Base-by-base conservation (phyloP, 1,140 invertebrate species). In the Pararge aegeria region DNA sequence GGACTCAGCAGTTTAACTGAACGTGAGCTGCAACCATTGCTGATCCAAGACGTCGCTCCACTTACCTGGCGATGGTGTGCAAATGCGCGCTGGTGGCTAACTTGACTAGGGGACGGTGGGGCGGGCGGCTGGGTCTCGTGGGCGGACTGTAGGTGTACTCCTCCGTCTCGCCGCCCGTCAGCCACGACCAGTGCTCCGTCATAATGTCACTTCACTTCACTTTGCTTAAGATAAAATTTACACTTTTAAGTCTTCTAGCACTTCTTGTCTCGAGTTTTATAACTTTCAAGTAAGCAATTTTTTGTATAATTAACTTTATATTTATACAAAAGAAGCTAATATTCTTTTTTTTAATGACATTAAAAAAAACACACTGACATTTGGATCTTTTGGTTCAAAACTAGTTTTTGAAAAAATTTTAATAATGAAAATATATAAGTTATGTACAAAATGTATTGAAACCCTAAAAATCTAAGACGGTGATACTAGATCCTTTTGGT, bases 121-220 rank as follows among this genome's bases (percentile, higher is more conserved):
- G 85, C 6, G 83, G 82, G 1, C 80, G 63, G 53, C 79, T 76
- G 20, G 86, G 83, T n/a, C 83, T 48, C 15, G 78, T 75, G 30
- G 86, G 83, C 21, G 83, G 83, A 50, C 83, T 86, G 75, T 86
- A 87, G 1, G 81, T 86, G 70, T 89, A 89, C 77, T 87, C 86
- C n/a, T 63, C 69, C 37, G 77, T 66, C 44, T 76, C 78, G 19
- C 67, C 62, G 12, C 82, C 82, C 30, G 83, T 87, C 70, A 87
- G 49, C 83, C 86, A 89, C 19, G 86, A 89, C 86, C 86, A 89
- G 63, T 89, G 83, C 16, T 87, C 83, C 29, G 83, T 46, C 86
- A 89, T 89, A 7, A 1, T 49, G 46, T 20, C 49, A 51, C 56
- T 53, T 48, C 49, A 61, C 59, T 48, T 51, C 40, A 65, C 59